These are phyloP conservation scores for Macaria notata DNA, from an alignment of 2,888 invertebrate species.

Conservation along the genomic window DNA sequence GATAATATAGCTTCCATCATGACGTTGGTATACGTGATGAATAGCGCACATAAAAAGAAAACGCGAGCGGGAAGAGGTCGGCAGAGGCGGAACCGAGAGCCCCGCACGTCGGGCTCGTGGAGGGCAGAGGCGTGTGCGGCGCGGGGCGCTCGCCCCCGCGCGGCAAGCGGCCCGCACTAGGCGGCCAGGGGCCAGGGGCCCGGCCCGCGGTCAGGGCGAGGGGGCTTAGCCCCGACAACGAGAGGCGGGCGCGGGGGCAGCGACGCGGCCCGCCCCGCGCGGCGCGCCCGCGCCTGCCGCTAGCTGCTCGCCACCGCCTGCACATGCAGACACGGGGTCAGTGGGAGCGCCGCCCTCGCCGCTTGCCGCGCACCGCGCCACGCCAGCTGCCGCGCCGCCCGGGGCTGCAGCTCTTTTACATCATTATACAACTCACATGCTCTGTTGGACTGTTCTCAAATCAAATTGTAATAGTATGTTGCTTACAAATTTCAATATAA, in stretches of 20 bases:
- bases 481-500: neutral
- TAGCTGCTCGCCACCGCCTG: slow-evolving; percentile 61
- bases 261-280: slow-evolving; percentile 56
- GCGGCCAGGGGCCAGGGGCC: slow-evolving; percentile 25
- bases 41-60: slow-evolving; percentile 57
- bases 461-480: neutral
- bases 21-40: slow-evolving; percentile 33
- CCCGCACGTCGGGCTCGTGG: slow-evolving; percentile 31
- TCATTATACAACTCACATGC: neutral
- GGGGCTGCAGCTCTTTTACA: too few relatives aligned
- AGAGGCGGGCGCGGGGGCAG: slow-evolving; percentile 62
- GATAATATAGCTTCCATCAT: slow-evolving; percentile 49
- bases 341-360: slow-evolving; percentile 52
- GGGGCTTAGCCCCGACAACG: slow-evolving; percentile 67
- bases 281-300: slow-evolving; percentile 62
- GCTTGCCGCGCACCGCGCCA: slow-evolving; percentile 52
- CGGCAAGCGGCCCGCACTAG: too few relatives aligned
- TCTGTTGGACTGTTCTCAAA: neutral
- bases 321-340: slow-evolving; percentile 75
- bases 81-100: slow-evolving; percentile 47
- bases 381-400: too few relatives aligned
- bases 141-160: slow-evolving; percentile 46
- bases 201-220: slow-evolving; percentile 48
- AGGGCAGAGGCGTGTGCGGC: slow-evolving; percentile 39
- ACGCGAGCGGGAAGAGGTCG: slow-evolving; percentile 59